Evolutionary conservation across 1,140 invertebrate genomes (phyloP).

Genomic region (Drosophila bipectinata): DNA sequence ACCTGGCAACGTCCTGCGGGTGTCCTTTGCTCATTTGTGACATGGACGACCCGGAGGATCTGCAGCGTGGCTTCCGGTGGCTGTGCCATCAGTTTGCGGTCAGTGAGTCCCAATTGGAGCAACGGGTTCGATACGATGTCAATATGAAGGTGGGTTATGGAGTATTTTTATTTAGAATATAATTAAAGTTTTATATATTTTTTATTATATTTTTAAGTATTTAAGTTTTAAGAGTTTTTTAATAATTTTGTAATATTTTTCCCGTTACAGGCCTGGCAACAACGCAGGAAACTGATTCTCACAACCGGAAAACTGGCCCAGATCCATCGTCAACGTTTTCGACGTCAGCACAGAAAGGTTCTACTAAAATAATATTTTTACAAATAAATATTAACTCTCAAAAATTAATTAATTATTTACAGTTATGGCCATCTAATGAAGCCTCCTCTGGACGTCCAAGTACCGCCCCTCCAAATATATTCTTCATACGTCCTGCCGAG

Average conservation of each 20-base stretch:
- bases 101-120: constrained; percentile 31
- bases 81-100: constrained; percentile 49
- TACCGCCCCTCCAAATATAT: constrained; percentile 61
- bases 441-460: constrained; percentile 23
- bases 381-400: too few relatives aligned
- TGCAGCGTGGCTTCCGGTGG: constrained; percentile 53
- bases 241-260: background rate
- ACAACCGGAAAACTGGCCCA: constrained; percentile 50
- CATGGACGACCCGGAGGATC: constrained; percentile 23
- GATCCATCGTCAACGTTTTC: constrained; percentile 63
- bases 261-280: constrained; percentile 51
- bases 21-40: constrained; percentile 61
- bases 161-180: too few relatives aligned
- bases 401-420: background rate
- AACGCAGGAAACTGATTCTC: constrained; percentile 42
- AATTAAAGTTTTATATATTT: background rate
- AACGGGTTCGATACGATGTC: constrained; percentile 61
- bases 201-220: background rate
- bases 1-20: constrained; percentile 42
- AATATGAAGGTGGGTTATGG: constrained; percentile 59
- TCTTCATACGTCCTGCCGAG: constrained; percentile 26
- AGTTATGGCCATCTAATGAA: constrained; percentile 47
- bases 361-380: too few relatives aligned
- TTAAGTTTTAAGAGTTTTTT: background rate
- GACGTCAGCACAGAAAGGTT: constrained; percentile 48